phyloP scores from a whole-genome alignment of 2,113 vertebrate genomes.

The Dinomys branickii region DNA sequence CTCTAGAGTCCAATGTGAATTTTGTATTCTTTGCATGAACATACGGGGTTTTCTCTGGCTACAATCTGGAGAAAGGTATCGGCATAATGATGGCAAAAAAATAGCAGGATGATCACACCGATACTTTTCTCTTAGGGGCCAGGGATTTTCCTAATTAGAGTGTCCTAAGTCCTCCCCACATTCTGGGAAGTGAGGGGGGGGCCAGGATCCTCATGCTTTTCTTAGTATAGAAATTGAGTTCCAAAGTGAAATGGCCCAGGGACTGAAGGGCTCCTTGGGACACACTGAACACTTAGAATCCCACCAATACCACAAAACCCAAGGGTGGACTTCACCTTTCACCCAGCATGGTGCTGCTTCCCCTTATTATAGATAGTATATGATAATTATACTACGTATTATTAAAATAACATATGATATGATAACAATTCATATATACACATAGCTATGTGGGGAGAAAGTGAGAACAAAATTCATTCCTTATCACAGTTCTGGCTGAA shows the following conservation, averaged over 20 bases:
- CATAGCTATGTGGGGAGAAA: neutral
- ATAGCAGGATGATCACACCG: neutral
- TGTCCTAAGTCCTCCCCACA: neutral
- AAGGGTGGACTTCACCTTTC: neutral
- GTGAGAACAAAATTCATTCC: neutral
- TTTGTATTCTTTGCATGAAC: neutral
- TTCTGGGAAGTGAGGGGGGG: neutral
- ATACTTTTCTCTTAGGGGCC: neutral
- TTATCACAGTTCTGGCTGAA: neutral
- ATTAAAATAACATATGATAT: neutral
- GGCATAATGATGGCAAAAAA: neutral
- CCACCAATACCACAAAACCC: neutral
- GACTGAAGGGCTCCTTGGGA: neutral
- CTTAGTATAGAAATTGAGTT: neutral
- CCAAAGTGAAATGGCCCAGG: neutral
- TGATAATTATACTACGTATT: neutral
- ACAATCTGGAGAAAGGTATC: neutral
- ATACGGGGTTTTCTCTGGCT: neutral
- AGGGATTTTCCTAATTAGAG: neutral
- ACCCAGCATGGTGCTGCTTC: neutral
- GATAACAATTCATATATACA: neutral
- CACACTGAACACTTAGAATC: neutral
- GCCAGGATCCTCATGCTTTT: neutral
- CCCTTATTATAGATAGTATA: neutral
- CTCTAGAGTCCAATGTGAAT: neutral